phyloP scores from a whole-genome alignment of 2,888 invertebrate genomes.

The Apantesis nais region DNA sequence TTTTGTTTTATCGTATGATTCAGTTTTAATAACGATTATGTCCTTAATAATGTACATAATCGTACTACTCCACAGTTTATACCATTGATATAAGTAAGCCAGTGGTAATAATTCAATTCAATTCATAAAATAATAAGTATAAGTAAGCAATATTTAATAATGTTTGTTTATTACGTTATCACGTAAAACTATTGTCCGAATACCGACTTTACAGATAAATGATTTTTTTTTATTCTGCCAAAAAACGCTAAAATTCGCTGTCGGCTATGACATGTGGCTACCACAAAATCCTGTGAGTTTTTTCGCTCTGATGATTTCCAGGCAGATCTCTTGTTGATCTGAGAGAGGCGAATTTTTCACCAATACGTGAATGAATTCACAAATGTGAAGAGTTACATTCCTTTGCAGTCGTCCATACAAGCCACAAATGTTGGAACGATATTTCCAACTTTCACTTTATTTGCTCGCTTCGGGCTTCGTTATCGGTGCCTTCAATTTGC shows the following conservation, averaged over 20 bases:
- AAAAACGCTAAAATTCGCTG: no score
- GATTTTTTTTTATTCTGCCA: no score
- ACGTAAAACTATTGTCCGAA: no score
- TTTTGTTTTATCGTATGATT: not conserved
- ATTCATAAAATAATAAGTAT: no score
- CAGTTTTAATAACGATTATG: not conserved
- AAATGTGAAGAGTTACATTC: conserved; percentile 64
- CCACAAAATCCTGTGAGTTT: conserved; percentile 78
- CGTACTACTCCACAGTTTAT: not conserved
- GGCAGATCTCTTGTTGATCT: conserved; percentile 82
- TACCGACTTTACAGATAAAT: no score
- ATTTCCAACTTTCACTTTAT: conserved; percentile 50
- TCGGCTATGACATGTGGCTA: no score
- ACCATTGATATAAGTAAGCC: no score
- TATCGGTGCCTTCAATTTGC: conserved; percentile 36
- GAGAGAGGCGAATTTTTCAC: conserved; percentile 77
- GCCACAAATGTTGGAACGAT: conserved; percentile 54
- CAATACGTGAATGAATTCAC: conserved; percentile 72
- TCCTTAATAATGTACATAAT: not conserved
- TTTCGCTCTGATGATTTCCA: conserved; percentile 78
- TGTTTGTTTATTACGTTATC: no score
- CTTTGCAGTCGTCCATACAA: conserved; percentile 15
- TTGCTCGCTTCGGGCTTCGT: conserved; percentile 55
- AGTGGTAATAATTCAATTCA: no score
- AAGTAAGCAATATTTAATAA: no score